A percentile compares a stretch with the other conserved stretches of the same genome.
Conservation (phyloP, 2,888 invertebrate species). For the Mesochorus sp. region DNA sequence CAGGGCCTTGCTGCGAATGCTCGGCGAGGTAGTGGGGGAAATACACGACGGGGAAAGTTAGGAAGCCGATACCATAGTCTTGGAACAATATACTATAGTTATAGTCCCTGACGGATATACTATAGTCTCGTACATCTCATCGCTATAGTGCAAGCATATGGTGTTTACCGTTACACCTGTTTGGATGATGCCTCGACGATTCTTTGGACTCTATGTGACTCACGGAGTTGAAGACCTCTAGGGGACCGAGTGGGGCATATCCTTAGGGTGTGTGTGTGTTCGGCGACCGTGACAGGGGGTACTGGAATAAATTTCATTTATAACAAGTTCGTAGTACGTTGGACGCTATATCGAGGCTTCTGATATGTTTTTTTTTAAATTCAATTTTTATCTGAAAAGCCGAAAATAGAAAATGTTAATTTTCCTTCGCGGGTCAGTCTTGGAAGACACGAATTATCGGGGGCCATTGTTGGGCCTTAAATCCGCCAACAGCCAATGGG, state of each 20-base stretch:
- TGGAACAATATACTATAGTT: conserved; percentile 19
- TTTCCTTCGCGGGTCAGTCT: neutral
- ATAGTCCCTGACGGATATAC: no score
- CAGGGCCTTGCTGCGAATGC: conserved; percentile 1
- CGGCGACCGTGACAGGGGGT: conserved; percentile 57
- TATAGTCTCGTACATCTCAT: no score
- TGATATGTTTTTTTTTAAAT: no score
- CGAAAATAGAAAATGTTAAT: conserved; percentile 25
- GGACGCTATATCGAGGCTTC: conserved; percentile 7
- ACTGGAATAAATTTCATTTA: no score
- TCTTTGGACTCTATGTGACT: conserved; percentile 33
- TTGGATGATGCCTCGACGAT: conserved; percentile 40
- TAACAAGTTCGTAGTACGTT: no score
- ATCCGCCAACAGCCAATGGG: conserved; percentile 21
- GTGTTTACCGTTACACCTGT: conserved; percentile 61
- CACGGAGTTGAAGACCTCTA: conserved; percentile 42
- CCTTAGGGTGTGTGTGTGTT: conserved; percentile 44
- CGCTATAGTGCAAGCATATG: conserved; percentile 49
- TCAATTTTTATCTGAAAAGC: no score
- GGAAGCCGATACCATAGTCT: neutral
- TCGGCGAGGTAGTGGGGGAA: neutral
- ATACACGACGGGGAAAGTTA: conserved; percentile 21
- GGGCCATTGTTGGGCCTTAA: conserved; percentile 11
- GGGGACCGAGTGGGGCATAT: conserved; percentile 45
- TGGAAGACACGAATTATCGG: conserved; percentile 8